Percentiles rank a stretch among this genome's conserved stretches.
Conservation (phyloP, 2,888 invertebrate genomes). For the Geophilus truncorum region DNA sequence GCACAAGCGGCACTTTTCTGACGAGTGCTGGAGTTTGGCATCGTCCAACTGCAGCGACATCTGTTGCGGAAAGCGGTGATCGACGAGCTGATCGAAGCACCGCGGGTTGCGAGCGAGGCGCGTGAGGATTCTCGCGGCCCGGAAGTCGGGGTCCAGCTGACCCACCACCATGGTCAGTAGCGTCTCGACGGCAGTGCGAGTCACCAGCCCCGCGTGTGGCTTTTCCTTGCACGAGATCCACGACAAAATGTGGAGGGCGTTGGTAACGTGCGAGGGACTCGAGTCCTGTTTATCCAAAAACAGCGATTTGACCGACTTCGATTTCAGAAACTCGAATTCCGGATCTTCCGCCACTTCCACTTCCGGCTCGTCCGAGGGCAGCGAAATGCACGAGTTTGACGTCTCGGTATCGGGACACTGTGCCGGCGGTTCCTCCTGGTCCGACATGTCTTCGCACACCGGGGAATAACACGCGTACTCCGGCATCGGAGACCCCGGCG, state of each 20-base stretch:
- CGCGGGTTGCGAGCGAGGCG: background rate
- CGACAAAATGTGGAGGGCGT: conserved; percentile 39
- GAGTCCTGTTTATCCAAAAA: background rate
- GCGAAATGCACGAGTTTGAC: background rate
- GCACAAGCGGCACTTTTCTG: background rate
- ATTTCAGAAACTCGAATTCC: background rate
- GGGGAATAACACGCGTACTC: background rate
- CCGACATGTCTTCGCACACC: background rate
- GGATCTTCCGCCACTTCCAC: background rate
- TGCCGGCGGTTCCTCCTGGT: background rate
- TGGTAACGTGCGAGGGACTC: background rate
- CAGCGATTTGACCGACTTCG: background rate
- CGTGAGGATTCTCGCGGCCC: conserved; percentile 40
- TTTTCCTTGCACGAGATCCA: conserved; percentile 44
- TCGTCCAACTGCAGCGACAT: background rate
- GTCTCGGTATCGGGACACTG: background rate
- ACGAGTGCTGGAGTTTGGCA: background rate
- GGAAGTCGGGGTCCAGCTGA: conserved; percentile 39
- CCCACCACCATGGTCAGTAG: conserved; percentile 42
- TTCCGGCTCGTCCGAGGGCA: background rate
- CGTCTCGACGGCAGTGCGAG: conserved; percentile 39
- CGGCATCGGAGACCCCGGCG: background rate
- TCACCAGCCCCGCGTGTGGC: conserved; percentile 39
- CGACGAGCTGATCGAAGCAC: background rate
- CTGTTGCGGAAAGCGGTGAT: background rate